Evolutionary conservation across 2,797 vertebrate genomes (phyloP), one percentile per base, ranked within the genome.

Genomic region (Chaunax sp.): DNA sequence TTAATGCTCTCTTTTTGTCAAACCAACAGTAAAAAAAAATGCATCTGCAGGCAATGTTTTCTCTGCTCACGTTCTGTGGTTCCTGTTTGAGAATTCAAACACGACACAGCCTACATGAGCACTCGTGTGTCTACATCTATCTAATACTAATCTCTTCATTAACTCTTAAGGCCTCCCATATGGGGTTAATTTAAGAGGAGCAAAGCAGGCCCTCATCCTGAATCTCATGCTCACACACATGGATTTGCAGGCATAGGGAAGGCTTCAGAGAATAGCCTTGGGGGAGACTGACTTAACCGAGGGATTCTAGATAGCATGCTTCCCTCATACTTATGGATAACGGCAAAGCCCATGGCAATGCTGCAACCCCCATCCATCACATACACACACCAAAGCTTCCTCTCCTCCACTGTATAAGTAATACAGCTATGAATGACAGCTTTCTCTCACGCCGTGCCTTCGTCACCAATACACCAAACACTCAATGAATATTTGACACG

Each of bases 311-410:
- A 82, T 76, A 79, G 85, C 77, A 78, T 77, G 75, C 87, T 75
- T 85, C 69, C 82, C 87, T 89, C 90, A 87, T 89, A 86, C 89
- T 84, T 90, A 90, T 87, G 87, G 79, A 91, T 85, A 87, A 81
- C 75, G 73, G 79, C 66, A 69, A 81, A 78, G 82, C 80, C 72
- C 58, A 72, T 81, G 77, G 76, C 82, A 50, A 84, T 63, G 80
- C 79, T 77, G 76, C 74, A 83, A 78, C 73, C 78, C 78, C 81
- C 83, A 76, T 46, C 81, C 63, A 50, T 55, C 47, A 49, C 63
- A 57, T 28, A 71, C 59, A 47, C 30, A 49, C 70, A 82, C 62
- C 63, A 77, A 80, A 63, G 84, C 69, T 78, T 78, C 49, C 69
- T 64, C 53, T 80, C 65, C 69, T 75, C 69, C 37, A 60, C 65